Evolutionary conservation across 1,140 invertebrate species (phyloP).

Genomic region (Nymphalis io): DNA sequence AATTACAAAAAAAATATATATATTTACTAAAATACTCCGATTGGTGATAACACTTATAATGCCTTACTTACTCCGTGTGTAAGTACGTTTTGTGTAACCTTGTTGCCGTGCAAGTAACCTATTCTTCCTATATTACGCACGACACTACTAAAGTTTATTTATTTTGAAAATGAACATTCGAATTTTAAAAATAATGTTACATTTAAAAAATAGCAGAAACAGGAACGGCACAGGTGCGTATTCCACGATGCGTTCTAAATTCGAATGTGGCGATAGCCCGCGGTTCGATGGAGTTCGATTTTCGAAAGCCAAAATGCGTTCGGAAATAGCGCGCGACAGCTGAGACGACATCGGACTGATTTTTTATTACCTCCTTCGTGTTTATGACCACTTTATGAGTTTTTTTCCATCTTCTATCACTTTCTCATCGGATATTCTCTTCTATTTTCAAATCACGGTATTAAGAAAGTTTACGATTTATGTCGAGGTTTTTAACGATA

Average conservation of each 20-base stretch:
- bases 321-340: conserved; percentile 77
- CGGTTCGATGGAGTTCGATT: conserved; percentile 73
- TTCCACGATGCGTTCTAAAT: conserved; percentile 53
- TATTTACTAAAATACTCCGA: not conserved
- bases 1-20: conserved; percentile 9
- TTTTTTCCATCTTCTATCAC: conserved; percentile 63
- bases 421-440: conserved; percentile 61
- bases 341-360: conserved; percentile 71
- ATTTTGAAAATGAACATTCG: not conserved
- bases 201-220: conserved; percentile 26
- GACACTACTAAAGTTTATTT: not conserved
- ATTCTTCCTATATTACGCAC: not conserved
- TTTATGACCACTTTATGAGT: conserved; percentile 77
- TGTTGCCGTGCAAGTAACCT: not conserved
- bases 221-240: conserved; percentile 37
- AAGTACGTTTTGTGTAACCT: not conserved
- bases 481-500: conserved; percentile 28
- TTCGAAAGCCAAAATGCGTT: conserved; percentile 64
- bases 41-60: conserved; percentile 1
- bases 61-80: not conserved
- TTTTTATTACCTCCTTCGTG: conserved; percentile 77
- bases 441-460: conserved; percentile 55
- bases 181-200: not conserved
- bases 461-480: conserved; percentile 57
- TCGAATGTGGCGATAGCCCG: conserved; percentile 54